A percentile compares a stretch with the other conserved stretches of the same genome.
These are phyloP conservation scores for Catocala nupta DNA, from an alignment of 2,888 invertebrate genomes.

Conservation along the genomic window DNA sequence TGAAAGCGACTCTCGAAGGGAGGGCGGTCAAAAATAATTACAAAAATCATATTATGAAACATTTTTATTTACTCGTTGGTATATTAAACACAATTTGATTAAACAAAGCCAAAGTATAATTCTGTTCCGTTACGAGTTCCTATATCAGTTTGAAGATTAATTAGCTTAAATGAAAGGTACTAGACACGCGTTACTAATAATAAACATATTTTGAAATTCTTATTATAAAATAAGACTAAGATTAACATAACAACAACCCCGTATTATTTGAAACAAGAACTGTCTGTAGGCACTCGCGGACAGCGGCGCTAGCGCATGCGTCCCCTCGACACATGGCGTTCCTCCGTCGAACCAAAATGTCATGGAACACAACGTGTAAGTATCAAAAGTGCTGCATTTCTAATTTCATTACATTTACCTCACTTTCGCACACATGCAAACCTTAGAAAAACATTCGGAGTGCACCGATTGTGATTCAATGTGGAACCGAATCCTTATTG, in stretches of 20 bases:
- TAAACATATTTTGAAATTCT: conserved; percentile 80
- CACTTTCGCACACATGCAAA: conserved; percentile 61
- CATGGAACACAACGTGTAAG: conserved; percentile 59
- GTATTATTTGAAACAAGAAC: conserved; percentile 74
- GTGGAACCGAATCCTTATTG: conserved; percentile 44
- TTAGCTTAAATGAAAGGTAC: conserved; percentile 79
- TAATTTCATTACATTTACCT: conserved; percentile 50
- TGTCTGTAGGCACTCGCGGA: conserved; percentile 46
- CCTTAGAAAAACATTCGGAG: conserved; percentile 61
- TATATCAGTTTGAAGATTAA: conserved; percentile 76
- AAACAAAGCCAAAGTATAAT: conserved; percentile 83
- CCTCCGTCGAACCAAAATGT: conserved; percentile 42
- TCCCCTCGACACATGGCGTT: conserved; percentile 13
- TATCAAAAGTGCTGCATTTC: conserved; percentile 66
- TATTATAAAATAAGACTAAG: conserved; percentile 79
- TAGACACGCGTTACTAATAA: conserved; percentile 78
- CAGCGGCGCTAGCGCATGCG: not conserved
- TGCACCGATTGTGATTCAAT: conserved; percentile 51
- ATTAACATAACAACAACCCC: conserved; percentile 85
- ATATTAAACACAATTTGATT: conserved; percentile 85
- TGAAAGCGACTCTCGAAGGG: conserved; percentile 73
- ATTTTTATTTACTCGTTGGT: conserved; percentile 86
- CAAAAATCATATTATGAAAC: conserved; percentile 87
- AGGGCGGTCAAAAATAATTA: conserved; percentile 85
- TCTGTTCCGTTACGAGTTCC: conserved; percentile 76